Percentiles rank a stretch among this genome's conserved stretches.
phyloP scores from a whole-genome alignment of 2,888 invertebrate genomes.

The Netelia fuscicornis region DNA sequence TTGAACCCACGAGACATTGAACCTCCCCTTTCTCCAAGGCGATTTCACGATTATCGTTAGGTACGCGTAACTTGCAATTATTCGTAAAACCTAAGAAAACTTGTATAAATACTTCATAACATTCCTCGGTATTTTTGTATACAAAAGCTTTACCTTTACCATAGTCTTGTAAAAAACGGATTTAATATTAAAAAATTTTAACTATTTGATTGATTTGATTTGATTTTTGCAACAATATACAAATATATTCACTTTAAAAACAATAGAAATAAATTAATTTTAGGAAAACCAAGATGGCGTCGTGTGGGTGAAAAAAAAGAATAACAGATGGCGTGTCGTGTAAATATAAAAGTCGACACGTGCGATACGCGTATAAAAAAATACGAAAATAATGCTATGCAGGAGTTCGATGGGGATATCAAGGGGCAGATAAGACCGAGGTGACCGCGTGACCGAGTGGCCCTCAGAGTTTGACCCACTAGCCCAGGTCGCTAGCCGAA shows the following conservation, averaged over 20 bases:
- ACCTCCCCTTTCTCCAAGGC: slow-evolving; percentile 57
- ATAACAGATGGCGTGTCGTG: neutral
- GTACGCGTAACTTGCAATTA: neutral
- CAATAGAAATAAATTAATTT: no score
- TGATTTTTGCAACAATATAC: no score
- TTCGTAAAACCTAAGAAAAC: neutral
- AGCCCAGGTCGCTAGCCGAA: slow-evolving; percentile 60
- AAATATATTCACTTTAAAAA: no score
- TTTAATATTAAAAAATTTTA: no score
- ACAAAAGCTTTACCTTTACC: no score
- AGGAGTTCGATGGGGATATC: slow-evolving; percentile 46
- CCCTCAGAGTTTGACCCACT: slow-evolving; percentile 73
- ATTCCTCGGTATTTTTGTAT: no score
- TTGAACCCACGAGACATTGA: slow-evolving; percentile 70
- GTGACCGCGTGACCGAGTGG: slow-evolving; percentile 75
- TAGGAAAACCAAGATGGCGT: no score
- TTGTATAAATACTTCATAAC: neutral
- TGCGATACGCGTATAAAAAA: neutral
- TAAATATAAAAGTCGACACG: neutral
- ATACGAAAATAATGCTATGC: neutral
- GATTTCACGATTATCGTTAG: slow-evolving; percentile 14
- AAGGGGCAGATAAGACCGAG: slow-evolving; percentile 70
- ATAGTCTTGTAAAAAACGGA: no score
- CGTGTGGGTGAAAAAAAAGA: no score
- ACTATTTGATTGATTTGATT: no score